Percentiles rank a stretch among this genome's conserved stretches.
Conservation (phyloP, 2,113 vertebrate species). For the Cebus imitator region DNA sequence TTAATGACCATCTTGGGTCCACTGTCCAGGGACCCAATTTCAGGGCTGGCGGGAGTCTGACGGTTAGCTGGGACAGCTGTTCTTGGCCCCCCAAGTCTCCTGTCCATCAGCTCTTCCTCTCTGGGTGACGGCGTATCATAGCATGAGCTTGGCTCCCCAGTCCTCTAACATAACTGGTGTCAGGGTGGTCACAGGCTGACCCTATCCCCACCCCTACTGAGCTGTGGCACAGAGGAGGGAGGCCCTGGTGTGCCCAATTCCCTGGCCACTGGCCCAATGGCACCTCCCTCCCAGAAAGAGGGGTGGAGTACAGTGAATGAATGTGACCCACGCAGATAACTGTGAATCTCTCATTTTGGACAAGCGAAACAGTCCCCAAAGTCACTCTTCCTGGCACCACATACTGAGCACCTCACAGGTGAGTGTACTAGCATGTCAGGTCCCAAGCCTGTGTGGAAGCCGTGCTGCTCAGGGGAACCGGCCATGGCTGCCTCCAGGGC, state of each 20-base stretch:
- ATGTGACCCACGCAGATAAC: fast-evolving
- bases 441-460: fast-evolving
- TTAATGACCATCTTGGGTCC: not conserved
- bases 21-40: not conserved
- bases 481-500: not conserved
- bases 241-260: not conserved
- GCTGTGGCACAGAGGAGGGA: not conserved
- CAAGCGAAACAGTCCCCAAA: not conserved
- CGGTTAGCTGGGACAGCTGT: not conserved
- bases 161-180: not conserved
- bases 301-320: not conserved
- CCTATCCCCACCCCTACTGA: not conserved
- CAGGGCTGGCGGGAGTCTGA: not conserved
- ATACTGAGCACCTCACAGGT: fast-evolving
- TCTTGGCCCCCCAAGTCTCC: not conserved
- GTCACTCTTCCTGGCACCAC: too few species aligned
- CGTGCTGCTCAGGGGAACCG: not conserved
- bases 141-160: not conserved
- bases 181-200: not conserved
- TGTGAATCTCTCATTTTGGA: not conserved
- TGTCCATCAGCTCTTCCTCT: not conserved
- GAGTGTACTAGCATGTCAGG: fast-evolving
- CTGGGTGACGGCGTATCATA: not conserved
- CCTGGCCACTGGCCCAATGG: fast-evolving
- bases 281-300: too few species aligned